phyloP scores from a whole-genome alignment of 2,888 invertebrate species.

The Clepsis dumicolana region DNA sequence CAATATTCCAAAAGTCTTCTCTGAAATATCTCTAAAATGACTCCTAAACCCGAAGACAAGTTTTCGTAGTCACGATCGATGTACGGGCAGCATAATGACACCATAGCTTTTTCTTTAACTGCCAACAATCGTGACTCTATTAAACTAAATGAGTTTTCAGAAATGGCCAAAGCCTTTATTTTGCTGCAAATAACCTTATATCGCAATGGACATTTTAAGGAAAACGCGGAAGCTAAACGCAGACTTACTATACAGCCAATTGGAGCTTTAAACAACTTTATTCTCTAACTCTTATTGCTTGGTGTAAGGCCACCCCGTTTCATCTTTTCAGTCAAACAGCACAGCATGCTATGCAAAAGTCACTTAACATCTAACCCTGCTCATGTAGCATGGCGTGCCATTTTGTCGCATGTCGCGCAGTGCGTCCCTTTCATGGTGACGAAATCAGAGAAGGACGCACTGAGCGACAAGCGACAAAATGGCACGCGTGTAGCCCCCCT shows the following conservation, averaged over 20 bases:
- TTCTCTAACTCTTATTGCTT: background rate
- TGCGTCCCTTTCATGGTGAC: no score
- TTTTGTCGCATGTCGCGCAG: no score
- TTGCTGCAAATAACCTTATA: slow-evolving; percentile 18
- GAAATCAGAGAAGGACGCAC: no score
- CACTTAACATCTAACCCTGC: no score
- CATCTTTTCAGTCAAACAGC: no score
- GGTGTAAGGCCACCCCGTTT: no score
- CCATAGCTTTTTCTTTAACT: slow-evolving; percentile 35
- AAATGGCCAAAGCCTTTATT: slow-evolving; percentile 40
- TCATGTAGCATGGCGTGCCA: no score
- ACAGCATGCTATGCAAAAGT: no score
- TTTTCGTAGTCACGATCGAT: slow-evolving; percentile 30
- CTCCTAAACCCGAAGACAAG: slow-evolving; percentile 22
- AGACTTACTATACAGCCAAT: background rate
- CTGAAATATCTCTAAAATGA: slow-evolving; percentile 21
- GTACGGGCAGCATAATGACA: slow-evolving; percentile 31
- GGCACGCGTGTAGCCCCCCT: no score
- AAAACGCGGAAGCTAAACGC: slow-evolving; percentile 16
- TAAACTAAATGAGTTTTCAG: slow-evolving; percentile 43
- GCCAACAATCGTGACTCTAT: slow-evolving; percentile 42
- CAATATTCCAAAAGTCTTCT: background rate
- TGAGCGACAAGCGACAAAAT: no score
- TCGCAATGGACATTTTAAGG: slow-evolving; percentile 16
- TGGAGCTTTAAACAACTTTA: background rate